Base-by-base conservation (phyloP, 2,797 vertebrate genomes). In the Sebastes ruberrimus region DNA sequence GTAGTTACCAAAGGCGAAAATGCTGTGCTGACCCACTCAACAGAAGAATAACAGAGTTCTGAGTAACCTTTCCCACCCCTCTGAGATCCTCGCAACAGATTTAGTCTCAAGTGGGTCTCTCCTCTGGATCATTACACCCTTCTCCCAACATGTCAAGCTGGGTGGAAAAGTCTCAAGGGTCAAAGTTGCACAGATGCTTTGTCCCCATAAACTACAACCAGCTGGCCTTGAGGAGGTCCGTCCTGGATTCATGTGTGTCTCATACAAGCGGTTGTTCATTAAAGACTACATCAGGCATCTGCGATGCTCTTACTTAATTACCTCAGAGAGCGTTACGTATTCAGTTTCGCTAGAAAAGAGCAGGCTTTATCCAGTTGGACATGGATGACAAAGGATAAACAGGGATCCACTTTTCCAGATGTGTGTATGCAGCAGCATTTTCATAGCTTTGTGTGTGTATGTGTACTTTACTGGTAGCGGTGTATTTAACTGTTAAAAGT, bases 151-250 rank as follows among this genome's bases (percentile, higher is more conserved):
- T 20, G 42, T 84, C 53, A 35, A 56, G 38, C 57, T 57, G 59
- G 55, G 76, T 10, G 74, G 64, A 68, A 60, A 74, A 71, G 55
- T 84, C 76, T 83, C 81, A 57, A 20, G 74, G 88, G 92, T 91
- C 87, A 89, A 85, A 88, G 82, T 79, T 89, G 53, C 65, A 66
- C 75, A 67, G 80, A 86, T 80, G 78, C 76, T 84, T 78, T 75
- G 83, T 89, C 76, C 83, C 67, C 53, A 49, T 90, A 88, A 91
- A 88, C 68, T 61, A 42, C 69, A 83, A 88, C 82, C 91, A 92
- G 82, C 90, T 95, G 93, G 76, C 25, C 52, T 74, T 20, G 53
- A 81, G 23, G 72, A 82, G 69, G 79, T 83, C 81, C 76, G 23
- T 70, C 81, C 76, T 71, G 42, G 46, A 81, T 72, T 82, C 71